A percentile compares a stretch with the other conserved stretches of the same genome.
Conservation (phyloP, 2,113 vertebrate genomes). For the Actenoides lindsayi region DNA sequence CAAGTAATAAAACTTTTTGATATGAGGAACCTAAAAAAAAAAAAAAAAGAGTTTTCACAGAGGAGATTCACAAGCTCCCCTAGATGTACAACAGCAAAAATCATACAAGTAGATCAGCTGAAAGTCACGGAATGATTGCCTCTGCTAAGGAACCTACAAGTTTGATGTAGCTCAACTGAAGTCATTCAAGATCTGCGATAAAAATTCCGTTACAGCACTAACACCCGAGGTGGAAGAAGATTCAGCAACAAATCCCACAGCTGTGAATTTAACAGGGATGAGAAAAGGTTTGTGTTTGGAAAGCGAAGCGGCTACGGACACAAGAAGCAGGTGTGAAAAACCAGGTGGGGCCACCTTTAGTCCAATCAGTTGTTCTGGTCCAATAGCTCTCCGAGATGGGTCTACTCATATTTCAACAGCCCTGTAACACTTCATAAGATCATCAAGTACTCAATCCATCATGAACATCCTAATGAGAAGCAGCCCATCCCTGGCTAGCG, state of each 20-base stretch:
- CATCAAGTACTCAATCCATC: background rate
- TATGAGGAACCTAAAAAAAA: background rate
- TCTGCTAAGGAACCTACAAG: background rate
- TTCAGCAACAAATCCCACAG: background rate
- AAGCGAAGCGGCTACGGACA: background rate
- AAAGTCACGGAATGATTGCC: background rate
- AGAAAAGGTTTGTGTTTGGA: background rate
- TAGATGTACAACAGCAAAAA: background rate
- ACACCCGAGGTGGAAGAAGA: background rate
- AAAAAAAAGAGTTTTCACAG: background rate
- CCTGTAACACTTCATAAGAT: background rate
- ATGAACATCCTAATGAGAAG: background rate
- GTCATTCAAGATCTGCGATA: background rate
- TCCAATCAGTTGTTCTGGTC: background rate
- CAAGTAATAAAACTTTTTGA: background rate
- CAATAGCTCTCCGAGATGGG: background rate
- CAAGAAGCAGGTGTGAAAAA: background rate
- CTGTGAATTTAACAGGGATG: background rate
- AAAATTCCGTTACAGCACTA: background rate
- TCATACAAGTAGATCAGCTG: background rate
- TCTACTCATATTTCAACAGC: background rate
- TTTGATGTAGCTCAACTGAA: background rate
- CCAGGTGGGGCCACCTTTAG: background rate
- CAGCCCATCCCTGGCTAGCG: background rate
- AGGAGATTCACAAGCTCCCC: fast-evolving